Base-by-base conservation (phyloP, 2,113 vertebrate species). In the Clarias batrachus region DNA sequence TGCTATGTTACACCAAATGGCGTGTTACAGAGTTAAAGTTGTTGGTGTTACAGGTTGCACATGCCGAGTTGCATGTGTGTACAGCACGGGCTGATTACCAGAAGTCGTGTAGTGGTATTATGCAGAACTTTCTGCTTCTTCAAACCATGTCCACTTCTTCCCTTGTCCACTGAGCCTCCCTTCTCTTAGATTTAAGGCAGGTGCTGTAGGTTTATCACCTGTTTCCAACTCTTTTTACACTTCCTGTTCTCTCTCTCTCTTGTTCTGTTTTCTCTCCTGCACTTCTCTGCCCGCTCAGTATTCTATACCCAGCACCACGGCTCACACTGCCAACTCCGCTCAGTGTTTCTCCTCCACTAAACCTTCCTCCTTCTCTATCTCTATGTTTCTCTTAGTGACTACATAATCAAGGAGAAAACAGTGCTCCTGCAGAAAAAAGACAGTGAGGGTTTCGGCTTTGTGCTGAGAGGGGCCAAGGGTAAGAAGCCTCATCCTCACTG, bases 341-440 rank as follows among this genome's bases (percentile, higher is more conserved):
- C 54, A 70, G 41, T 71, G 82, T 79, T 87, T 19, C 81, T 65
- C 71, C 19, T 65, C 74, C 70, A 66, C 13, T 81, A 14, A 73
- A 21, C 33, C 80, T 81, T 41, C 76, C 73, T 86, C 65, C 71
- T 74, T 86, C 59, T 78, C 41, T 62, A 48, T 78, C 54, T 88
- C 37, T 56, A 16, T 89, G 86, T 86, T 84, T 87, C 59, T 88
- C 71, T 78, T 84, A 97, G 97, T 93, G 97, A 97, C 95, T 98
- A 97, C 92, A 97, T 98, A 93, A 97, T 98, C 91, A 97, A 97
- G 91, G 97, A 98, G 94, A 98, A 98, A 94, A 96, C 96, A 0
- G 97, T 98, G 73, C 93, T 97, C 70, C 94, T 97, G 89, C 97
- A 97, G 95, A 98, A 98, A 91, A 97, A 97, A 92, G 97, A 98